Base-by-base conservation (phyloP, 1,140 invertebrate species). In the Drosophila parabipectinata region DNA sequence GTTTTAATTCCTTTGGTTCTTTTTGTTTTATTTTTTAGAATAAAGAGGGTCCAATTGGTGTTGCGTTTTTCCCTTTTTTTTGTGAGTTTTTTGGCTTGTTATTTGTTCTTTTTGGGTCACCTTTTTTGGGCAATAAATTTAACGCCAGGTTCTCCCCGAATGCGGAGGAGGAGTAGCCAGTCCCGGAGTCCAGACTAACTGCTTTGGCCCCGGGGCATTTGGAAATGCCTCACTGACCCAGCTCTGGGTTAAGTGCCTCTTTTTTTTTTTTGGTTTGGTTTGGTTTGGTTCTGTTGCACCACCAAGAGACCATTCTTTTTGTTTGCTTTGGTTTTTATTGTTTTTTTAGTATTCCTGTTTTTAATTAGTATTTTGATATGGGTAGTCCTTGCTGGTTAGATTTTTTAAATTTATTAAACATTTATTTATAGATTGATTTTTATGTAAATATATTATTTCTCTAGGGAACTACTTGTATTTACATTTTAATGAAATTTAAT, bases 61-160 rank as follows among this genome's bases (percentile, higher is more conserved):
- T 34, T 34, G 32, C 8, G 32, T 34, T 34, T 34, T 34, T 34
- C 32, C 32, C 9, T 14, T 24, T 45, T 24, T 39, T 24, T 28
- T 48, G 14, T 26, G 4, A 28, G 5, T 21, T 26, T 55, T 37
- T 30, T 64, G 15, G 30, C 24, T 34, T 48, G 14, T 28, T 26
- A 51, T 45, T 30, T 64, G 15, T 32, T 26, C 30, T 69, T 82
- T 77, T 69, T 41, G 66, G 73, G 66, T 50, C 72, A 71, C 51
- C 48, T 53, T 55, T 68, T 52, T 81, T 78, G 51, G 55, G 79
- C 44, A 83, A 83, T 84, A 83, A 83, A 83, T 83, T 83, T 79
- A 83, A 84, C 81, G 80, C 80, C 67, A 77, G 61, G 63, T 18
- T 44, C 14, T 41, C n/a, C n/a, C 32, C 12, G 34, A 37, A 12